phyloP scores from a whole-genome alignment of 2,797 vertebrate genomes.

The Paramormyrops hopkinsi region DNA sequence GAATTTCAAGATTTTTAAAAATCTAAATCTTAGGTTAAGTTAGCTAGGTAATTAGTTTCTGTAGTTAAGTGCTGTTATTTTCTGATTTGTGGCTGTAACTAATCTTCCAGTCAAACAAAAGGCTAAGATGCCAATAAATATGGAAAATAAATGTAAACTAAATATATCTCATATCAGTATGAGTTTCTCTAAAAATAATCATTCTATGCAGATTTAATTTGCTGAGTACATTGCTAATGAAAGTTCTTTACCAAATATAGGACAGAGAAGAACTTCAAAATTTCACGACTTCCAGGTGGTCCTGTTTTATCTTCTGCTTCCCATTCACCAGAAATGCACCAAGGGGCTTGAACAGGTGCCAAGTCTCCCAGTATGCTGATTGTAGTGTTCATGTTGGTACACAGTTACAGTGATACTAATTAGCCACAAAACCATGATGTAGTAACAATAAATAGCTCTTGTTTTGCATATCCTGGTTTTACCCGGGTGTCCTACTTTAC shows the following conservation, averaged over 20 bases:
- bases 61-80: background rate
- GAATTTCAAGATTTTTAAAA: background rate
- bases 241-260: background rate
- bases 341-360: background rate
- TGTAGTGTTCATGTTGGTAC: background rate
- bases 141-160: background rate
- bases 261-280: background rate
- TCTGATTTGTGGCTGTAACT: background rate
- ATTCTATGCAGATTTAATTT: background rate
- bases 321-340: background rate
- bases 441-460: background rate
- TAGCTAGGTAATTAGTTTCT: background rate
- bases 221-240: background rate
- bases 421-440: background rate
- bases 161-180: background rate
- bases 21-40: background rate
- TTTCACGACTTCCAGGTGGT: background rate
- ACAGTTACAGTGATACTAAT: background rate
- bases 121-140: background rate
- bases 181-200: background rate
- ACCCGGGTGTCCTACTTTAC: background rate
- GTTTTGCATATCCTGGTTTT: background rate
- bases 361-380: background rate
- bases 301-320: background rate
- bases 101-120: background rate